A percentile compares a stretch with the other conserved stretches of the same genome.
Conservation (phyloP, 2,113 vertebrate species). For the Neomonachus schauinslandi region DNA sequence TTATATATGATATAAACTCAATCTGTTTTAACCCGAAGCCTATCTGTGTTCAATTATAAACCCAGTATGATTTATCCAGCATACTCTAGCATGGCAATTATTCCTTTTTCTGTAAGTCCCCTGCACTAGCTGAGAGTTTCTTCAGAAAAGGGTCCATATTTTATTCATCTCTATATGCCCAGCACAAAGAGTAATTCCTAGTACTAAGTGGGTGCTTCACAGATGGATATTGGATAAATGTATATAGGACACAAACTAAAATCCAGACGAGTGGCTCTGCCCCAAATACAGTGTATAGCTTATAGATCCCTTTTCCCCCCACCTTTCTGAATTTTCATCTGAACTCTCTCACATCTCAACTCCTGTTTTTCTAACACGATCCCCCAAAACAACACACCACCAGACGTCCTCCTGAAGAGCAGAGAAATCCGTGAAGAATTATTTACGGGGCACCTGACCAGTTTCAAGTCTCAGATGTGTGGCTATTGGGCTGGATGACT, state of each 20-base stretch:
- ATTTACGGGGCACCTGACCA: not conserved
- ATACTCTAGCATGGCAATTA: not conserved
- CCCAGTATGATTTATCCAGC: not conserved
- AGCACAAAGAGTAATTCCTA: not conserved
- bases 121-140: not conserved
- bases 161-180: not conserved
- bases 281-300: not conserved
- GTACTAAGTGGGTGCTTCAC: not conserved
- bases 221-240: not conserved
- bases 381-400: not conserved
- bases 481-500: not conserved
- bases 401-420: not conserved
- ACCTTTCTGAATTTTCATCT: not conserved
- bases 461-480: not conserved
- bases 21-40: not conserved
- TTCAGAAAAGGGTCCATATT: not conserved
- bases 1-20: too few relatives aligned
- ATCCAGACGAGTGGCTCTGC: not conserved
- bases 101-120: not conserved
- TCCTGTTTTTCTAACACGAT: not conserved
- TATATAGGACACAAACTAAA: conserved; percentile 2
- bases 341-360: not conserved
- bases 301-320: not conserved
- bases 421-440: not conserved
- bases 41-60: conserved; percentile 3